These are phyloP conservation scores for Saccostrea cuccullata DNA, from an alignment of 1,140 invertebrate species.

Conservation along the genomic window DNA sequence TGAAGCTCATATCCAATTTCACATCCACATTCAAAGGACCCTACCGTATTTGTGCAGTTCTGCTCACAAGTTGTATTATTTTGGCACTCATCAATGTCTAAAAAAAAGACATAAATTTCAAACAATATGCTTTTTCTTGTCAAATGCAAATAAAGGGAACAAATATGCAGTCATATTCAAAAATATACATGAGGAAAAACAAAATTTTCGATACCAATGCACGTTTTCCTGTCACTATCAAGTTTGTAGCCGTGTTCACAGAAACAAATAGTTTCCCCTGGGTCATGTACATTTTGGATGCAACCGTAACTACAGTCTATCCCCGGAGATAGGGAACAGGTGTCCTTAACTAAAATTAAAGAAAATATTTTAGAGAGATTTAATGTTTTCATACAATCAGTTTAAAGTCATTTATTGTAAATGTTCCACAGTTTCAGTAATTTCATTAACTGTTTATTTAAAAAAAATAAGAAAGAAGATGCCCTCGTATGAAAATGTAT, in stretches of 20 bases:
- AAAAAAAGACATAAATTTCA: neutral
- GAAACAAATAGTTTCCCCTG: neutral
- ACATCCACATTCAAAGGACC: conserved; percentile 46
- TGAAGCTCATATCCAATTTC: conserved; percentile 10
- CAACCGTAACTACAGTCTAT: neutral
- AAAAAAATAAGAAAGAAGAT: too few relatives aligned
- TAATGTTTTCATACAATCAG: neutral
- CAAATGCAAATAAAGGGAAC: too few relatives aligned
- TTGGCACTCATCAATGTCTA: conserved; percentile 40
- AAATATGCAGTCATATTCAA: neutral
- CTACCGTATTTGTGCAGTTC: conserved; percentile 34
- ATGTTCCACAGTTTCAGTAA: neutral
- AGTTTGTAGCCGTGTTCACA: neutral
- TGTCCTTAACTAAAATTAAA: neutral
- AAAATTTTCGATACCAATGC: neutral
- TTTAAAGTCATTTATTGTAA: neutral
- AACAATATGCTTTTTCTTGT: neutral
- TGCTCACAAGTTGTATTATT: conserved; percentile 33
- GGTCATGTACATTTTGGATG: neutral
- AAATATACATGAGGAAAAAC: neutral
- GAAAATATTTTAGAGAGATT: neutral
- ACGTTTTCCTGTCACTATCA: neutral
- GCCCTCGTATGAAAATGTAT: too few relatives aligned
- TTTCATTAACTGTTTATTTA: neutral
- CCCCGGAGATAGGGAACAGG: neutral